Conservation (phyloP, 2,888 invertebrate genomes). For the Danaus chrysippus region DNA sequence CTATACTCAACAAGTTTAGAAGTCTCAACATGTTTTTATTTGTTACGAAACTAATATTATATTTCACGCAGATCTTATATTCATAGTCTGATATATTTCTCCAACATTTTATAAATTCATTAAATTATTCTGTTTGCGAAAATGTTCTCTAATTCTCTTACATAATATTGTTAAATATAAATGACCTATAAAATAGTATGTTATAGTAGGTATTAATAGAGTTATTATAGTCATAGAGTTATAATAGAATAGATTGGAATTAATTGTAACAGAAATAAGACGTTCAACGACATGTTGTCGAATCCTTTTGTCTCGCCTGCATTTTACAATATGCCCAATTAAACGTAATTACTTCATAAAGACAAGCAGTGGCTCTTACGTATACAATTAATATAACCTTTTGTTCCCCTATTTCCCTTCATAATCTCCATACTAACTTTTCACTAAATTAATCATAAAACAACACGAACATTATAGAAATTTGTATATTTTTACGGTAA, state of each 20-base stretch:
- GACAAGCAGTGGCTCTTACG: constrained; percentile 14
- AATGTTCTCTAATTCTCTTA: too few species aligned
- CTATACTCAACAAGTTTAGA: too few species aligned
- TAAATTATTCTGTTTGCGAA: not conserved
- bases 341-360: constrained; percentile 45
- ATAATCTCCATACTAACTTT: not conserved
- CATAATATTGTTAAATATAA: too few species aligned
- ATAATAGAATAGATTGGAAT: not conserved
- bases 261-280: constrained; percentile 15
- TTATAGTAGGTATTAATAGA: too few species aligned
- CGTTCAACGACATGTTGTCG: constrained; percentile 29
- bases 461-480: not conserved
- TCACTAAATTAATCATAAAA: not conserved
- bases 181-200: too few species aligned
- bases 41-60: too few species aligned
- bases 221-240: too few species aligned
- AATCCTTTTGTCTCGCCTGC: constrained; percentile 54
- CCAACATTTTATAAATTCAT: not conserved
- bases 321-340: constrained; percentile 48
- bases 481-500: not conserved
- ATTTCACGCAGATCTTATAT: too few species aligned
- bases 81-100: too few species aligned
- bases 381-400: not conserved
- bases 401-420: not conserved
- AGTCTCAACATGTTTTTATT: too few species aligned